Evolutionary conservation across 1,140 invertebrate species (phyloP), one percentile per base, ranked within the genome.

Genomic region (Hylyphantes graminicola): DNA sequence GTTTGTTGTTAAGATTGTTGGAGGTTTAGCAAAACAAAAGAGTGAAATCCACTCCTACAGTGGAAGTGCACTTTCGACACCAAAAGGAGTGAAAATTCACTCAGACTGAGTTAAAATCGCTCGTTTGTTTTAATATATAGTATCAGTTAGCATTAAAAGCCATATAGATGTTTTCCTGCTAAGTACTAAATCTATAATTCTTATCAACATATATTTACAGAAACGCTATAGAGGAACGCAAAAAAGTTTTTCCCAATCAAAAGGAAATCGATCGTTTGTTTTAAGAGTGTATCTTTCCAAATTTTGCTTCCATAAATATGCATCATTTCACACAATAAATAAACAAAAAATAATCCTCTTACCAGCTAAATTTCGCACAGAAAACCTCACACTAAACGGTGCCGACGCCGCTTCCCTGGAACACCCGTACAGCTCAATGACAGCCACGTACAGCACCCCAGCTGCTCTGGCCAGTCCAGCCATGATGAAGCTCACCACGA

Each of bases 401-500:
- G 54, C 59, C 15, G 84, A 59, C 3, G 84, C 84, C 0, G 17
- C 5, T 59, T 81, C 76, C 35, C 84, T 75, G 35, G 61, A 79
- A 17, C 72, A 65, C 13, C 84, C 84, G n/a, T 76, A 79, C 55
- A 50, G 7, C 7, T 75, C 84, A 12, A 85, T 75, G 50, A 85
- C 35, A 7, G 84, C 84, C 9, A 79, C 76, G 48, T 85, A 85
- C 7, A 85, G 61, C 21, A 85, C 75, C 10, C 72, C 76, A 17
- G 84, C 75, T 4, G 76, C 51, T 63, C 84, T 63, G 7, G 63
- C 50, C 12, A 85, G 65, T 12, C 84, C 84, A 8, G 74, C 57
- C 65, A 85, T 81, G 3, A 85, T 85, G 48, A 85, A 81, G 59
- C 79, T 73, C 50, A 81, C 79, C n/a, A 75, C 11, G n/a, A 85